Conservation (phyloP, 2,113 vertebrate genomes). For the Halichoerus grypus region DNA sequence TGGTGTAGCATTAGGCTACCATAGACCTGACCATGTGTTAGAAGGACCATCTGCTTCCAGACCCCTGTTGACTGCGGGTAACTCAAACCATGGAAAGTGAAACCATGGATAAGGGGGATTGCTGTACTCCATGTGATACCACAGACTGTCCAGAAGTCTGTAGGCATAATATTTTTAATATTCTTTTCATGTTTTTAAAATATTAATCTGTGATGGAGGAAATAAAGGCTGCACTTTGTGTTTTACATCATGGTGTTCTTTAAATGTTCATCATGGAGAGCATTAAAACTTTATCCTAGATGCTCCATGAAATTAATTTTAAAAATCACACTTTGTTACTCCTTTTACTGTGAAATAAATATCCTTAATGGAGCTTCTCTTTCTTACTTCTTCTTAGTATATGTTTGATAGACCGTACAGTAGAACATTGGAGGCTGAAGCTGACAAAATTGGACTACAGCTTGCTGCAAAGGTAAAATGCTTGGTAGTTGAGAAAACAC, state of each 20-base stretch:
- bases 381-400: conserved; percentile 87
- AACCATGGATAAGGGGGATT: neutral
- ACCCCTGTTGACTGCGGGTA: neutral
- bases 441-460: conserved; percentile 94
- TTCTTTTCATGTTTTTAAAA: neutral
- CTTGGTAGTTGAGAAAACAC: neutral
- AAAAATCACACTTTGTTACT: neutral
- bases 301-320: conserved; percentile 17
- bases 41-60: neutral
- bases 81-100: neutral
- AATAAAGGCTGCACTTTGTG: neutral
- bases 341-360: conserved; percentile 47
- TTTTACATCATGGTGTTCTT: neutral
- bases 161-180: neutral
- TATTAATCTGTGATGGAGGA: conserved; percentile 20
- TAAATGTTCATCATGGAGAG: neutral
- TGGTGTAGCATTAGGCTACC: neutral
- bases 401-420: conserved; percentile 94
- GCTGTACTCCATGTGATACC: neutral
- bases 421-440: conserved; percentile 95
- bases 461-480: conserved; percentile 96
- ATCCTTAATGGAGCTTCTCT: conserved; percentile 42
- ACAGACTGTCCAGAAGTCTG: neutral
- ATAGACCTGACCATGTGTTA: neutral
- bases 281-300: conserved; percentile 39